phyloP scores from a whole-genome alignment of 2,797 vertebrate species.

The Capromys pilorides region DNA sequence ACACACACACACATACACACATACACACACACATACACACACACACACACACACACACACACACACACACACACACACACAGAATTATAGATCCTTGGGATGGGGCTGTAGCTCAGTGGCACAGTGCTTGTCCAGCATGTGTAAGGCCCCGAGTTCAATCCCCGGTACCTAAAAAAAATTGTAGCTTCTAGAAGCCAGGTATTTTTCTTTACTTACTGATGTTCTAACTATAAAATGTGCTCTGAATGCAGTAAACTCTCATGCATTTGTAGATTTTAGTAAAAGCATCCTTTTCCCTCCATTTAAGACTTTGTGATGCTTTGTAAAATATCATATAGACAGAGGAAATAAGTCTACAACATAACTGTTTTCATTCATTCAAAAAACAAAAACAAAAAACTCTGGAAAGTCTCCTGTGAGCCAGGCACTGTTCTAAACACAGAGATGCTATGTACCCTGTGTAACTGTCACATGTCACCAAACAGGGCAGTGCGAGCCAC shows the following conservation, averaged over 20 bases:
- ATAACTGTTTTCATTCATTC: not conserved
- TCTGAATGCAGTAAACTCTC: slow-evolving; percentile 24
- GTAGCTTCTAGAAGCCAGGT: not conserved
- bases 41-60: too few relatives aligned
- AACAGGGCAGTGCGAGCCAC: not conserved
- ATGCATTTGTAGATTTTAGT: slow-evolving; percentile 21
- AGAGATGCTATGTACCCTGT: not conserved
- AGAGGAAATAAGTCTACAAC: not conserved
- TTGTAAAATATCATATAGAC: not conserved
- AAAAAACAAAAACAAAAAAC: not conserved
- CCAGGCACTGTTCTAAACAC: not conserved
- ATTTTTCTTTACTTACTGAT: not conserved
- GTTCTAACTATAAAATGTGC: not conserved
- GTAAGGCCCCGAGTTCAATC: not conserved
- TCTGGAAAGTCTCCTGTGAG: not conserved
- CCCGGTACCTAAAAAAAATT: not conserved
- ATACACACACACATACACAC: too few relatives aligned
- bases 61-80: not conserved
- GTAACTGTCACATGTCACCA: not conserved
- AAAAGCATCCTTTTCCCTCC: not conserved
- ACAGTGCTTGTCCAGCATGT: not conserved
- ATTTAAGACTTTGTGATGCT: not conserved
- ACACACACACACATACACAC: too few relatives aligned
- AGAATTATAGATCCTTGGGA: not conserved
- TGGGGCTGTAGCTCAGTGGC: not conserved